Conservation (phyloP, 2,113 vertebrate species). For the Cricetomys ansorgei region DNA sequence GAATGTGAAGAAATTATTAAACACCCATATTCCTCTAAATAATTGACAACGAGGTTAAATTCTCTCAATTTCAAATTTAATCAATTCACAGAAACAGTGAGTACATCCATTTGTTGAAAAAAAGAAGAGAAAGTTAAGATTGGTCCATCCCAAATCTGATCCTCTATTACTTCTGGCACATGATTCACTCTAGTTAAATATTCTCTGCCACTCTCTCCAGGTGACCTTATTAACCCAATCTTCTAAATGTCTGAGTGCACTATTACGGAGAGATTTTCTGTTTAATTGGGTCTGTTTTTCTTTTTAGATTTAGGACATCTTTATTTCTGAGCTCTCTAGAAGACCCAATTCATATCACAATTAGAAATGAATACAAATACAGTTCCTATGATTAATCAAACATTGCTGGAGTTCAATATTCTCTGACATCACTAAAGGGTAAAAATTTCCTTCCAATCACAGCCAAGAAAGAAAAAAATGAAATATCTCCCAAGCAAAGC, state of each 20-base stretch:
- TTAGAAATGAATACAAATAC: neutral
- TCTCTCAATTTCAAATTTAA: slow-evolving; percentile 10
- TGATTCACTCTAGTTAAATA: neutral
- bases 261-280: neutral
- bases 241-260: neutral
- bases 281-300: neutral
- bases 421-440: neutral
- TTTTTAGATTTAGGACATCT: neutral
- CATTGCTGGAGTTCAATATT: neutral
- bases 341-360: neutral
- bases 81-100: neutral
- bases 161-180: neutral
- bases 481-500: neutral
- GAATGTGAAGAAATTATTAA: neutral
- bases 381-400: neutral
- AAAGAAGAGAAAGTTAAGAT: neutral
- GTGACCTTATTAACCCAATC: neutral
- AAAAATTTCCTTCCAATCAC: neutral
- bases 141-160: neutral
- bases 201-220: too few relatives aligned
- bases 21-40: slow-evolving; percentile 6
- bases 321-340: neutral
- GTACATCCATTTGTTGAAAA: neutral
- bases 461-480: neutral
- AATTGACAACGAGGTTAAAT: neutral